Percentiles rank a stretch among this genome's conserved stretches.
Evolutionary conservation across 37 sponge, comb jelly and placozoan genomes (phyloP).

Genomic region (Agelas oroides): DNA sequence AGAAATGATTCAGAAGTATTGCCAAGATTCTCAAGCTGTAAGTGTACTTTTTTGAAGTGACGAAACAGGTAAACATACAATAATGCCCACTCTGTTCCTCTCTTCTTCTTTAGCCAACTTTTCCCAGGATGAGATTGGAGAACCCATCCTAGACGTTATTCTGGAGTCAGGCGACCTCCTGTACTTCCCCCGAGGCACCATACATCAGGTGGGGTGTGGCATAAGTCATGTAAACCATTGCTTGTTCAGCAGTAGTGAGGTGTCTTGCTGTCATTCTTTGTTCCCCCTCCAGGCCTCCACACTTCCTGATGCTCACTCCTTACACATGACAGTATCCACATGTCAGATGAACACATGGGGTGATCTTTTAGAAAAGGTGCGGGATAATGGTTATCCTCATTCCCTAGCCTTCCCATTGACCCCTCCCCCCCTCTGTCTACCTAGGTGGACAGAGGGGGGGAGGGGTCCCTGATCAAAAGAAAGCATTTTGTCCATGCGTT

Average conservation of each 20-base stretch:
- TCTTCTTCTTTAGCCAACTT: conserved; percentile 69
- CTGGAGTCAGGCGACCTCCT: conserved; percentile 93
- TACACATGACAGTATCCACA: conserved; percentile 94
- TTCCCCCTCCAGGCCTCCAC: conserved; percentile 65
- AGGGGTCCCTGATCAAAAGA: too few species aligned
- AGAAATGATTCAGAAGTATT: conserved; percentile 52
- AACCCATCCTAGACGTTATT: conserved; percentile 81
- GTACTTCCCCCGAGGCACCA: conserved; percentile 96
- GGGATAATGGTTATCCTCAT: too few species aligned
- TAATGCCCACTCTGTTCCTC: too few species aligned
- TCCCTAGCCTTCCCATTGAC: too few species aligned
- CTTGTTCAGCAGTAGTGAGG: background rate
- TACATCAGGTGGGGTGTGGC: conserved; percentile 83
- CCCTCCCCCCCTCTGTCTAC: too few species aligned
- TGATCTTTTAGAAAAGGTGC: conserved; percentile 85
- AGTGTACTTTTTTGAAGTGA: conserved; percentile 1
- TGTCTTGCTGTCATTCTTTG: background rate
- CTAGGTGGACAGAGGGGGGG: too few species aligned
- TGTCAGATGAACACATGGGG: conserved; percentile 95
- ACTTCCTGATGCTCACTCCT: conserved; percentile 85
- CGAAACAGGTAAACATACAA: too few species aligned
- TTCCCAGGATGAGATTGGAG: conserved; percentile 76
- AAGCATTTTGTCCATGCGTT: too few species aligned
- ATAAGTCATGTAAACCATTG: background rate
- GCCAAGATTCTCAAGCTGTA: conserved; percentile 70